A percentile compares a stretch with the other conserved stretches of the same genome.
Evolutionary conservation across 2,888 invertebrate species (phyloP).

Genomic region (Thalpophila matura): DNA sequence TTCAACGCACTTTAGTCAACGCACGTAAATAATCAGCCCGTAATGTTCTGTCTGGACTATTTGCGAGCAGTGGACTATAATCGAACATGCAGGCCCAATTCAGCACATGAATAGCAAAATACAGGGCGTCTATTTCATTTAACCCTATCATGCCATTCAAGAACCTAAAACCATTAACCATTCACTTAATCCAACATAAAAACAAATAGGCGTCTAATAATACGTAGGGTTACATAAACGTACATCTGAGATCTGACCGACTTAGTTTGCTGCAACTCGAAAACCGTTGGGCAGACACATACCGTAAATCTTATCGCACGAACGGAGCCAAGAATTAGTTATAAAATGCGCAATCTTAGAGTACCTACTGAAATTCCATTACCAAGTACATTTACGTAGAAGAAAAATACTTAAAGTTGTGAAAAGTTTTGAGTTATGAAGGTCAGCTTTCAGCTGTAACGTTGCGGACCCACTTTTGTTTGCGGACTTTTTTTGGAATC

Average conservation of each 20-base stretch:
- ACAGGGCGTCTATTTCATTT: not conserved
- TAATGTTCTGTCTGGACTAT: too few species aligned
- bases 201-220: slow-evolving; percentile 46
- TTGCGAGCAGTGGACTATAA: too few species aligned
- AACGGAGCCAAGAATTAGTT: slow-evolving; percentile 63
- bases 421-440: slow-evolving; percentile 55
- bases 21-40: too few species aligned
- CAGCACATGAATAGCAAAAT: too few species aligned
- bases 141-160: not conserved
- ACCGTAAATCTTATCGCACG: slow-evolving; percentile 63
- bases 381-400: slow-evolving; percentile 47
- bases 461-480: not conserved
- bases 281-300: slow-evolving; percentile 58
- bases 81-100: too few species aligned
- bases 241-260: slow-evolving; percentile 52
- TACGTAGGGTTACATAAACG: slow-evolving; percentile 56
- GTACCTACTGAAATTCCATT: slow-evolving; percentile 55
- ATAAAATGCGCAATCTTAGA: slow-evolving; percentile 58
- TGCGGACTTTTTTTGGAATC: slow-evolving; percentile 4
- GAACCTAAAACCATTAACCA: slow-evolving; percentile 1
- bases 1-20: too few species aligned
- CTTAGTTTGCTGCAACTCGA: slow-evolving; percentile 52
- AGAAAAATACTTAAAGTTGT: slow-evolving; percentile 52
- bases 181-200: slow-evolving; percentile 24
- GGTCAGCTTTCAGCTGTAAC: slow-evolving; percentile 27